Evolutionary conservation across 2,113 vertebrate species (phyloP).

Genomic region (Mustela lutreola): DNA sequence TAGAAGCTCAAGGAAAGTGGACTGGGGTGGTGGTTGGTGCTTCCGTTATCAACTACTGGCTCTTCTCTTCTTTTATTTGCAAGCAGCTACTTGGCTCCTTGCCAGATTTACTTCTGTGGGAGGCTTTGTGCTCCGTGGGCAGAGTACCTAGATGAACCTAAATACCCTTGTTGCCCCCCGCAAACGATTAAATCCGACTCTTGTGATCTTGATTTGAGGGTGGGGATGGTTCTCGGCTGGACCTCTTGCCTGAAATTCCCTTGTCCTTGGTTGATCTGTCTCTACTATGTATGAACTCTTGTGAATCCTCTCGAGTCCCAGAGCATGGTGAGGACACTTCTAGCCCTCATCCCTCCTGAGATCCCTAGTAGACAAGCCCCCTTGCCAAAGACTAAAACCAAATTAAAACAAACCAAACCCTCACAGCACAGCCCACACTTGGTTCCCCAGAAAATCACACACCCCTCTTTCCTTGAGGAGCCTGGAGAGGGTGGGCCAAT

Average conservation of each 20-base stretch:
- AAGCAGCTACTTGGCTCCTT: background rate
- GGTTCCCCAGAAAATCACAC: background rate
- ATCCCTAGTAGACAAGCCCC: too few relatives aligned
- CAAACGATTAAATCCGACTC: background rate
- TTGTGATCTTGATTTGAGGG: background rate
- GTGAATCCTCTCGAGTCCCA: background rate
- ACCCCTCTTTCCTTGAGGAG: background rate
- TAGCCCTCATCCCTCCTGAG: background rate
- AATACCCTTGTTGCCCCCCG: background rate
- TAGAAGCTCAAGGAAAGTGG: background rate
- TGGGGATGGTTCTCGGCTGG: background rate
- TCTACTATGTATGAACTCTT: background rate
- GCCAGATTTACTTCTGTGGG: background rate
- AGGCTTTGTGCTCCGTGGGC: background rate
- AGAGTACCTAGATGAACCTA: background rate
- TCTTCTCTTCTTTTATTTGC: background rate
- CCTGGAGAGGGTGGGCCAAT: background rate
- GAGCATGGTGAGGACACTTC: background rate
- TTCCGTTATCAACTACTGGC: background rate
- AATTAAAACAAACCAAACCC: background rate
- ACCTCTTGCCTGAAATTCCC: background rate
- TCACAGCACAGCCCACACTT: background rate
- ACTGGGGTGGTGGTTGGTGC: fast-evolving
- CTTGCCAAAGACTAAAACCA: background rate
- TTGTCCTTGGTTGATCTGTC: background rate